Base-by-base conservation (phyloP, 2,888 invertebrate species). In the Aquatica leii region DNA sequence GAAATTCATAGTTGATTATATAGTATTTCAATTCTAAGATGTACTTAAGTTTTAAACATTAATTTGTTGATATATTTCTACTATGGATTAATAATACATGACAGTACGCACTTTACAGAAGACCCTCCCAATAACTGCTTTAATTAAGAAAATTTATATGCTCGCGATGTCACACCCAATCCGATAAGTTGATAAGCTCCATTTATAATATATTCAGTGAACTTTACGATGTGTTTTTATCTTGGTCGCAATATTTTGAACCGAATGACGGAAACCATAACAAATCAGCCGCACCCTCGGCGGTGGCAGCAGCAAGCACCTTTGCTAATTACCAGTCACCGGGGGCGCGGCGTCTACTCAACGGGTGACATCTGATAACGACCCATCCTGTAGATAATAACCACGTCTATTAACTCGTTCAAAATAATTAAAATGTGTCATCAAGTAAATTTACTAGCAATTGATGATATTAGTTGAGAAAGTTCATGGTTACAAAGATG, bases 131-230 rank as follows among this genome's bases (percentile, higher is more conserved):
- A 68, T 71, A 70, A 72, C 73, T 73, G 72, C 71, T 73, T 77
- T 76, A 75, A 77, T 77, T 77, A 77, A 73, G 72, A 71, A 74
- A 75, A 77, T 78, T 76, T 77, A 77, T 75, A 74, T 62, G 73
- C 70, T 66, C 67, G 63, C 68, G 61, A 71, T 73, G 74, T 76
- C 77, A 73, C 78, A 74, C 78, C 78, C 77, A 72, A 71, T 72
- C 69, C 74, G 75, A 76, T 75, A 75, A 58, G 72, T 67, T 69
- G 75, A 75, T 74, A 74, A 74, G 73, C 69, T 66, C 69, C 70
- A 70, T 71, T 69, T 65, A 70, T 75, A 75, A 75, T 74, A 68
- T 72, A 74, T 72, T 71, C 75, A 73, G 68, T 67, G 62, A 70
- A 70, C 68, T 76, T 76, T 76, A 76, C 75, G 75, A 74, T 73